A percentile compares a stretch with the other conserved stretches of the same genome.
Conservation (phyloP, 2,113 vertebrate species). For the Podarcis cretensis region DNA sequence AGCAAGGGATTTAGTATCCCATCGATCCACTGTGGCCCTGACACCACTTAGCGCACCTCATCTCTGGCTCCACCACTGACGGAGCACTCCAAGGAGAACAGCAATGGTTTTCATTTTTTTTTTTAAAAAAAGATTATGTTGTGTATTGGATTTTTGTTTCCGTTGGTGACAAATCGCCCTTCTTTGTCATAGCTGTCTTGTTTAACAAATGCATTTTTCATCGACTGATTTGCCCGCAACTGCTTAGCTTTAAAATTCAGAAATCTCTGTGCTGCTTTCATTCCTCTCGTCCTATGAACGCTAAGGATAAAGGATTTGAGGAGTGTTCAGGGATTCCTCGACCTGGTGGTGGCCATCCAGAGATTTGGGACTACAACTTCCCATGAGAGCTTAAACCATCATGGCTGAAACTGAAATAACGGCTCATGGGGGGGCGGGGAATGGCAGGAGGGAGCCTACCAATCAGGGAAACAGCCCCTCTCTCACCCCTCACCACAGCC, state of each 20-base stretch:
- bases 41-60: too few species aligned
- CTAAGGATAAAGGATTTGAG: background rate
- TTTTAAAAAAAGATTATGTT: background rate
- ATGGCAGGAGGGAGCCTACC: too few species aligned
- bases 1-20: too few species aligned
- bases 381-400: background rate
- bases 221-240: background rate
- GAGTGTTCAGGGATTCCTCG: background rate
- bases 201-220: background rate
- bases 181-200: background rate
- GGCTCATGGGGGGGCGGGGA: too few species aligned
- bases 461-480: background rate
- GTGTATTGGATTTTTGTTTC: background rate
- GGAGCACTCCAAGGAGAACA: too few species aligned
- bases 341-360: background rate
- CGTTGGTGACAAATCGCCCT: background rate
- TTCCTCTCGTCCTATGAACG: background rate
- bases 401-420: background rate
- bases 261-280: background rate
- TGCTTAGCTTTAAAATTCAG: background rate
- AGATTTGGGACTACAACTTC: background rate
- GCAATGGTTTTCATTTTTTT: background rate
- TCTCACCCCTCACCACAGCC: background rate
- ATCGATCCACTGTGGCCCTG: too few species aligned
- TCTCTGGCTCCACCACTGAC: too few species aligned